Evolutionary conservation across 2,888 invertebrate species (phyloP).

Genomic region (Podotricha telesiphe): DNA sequence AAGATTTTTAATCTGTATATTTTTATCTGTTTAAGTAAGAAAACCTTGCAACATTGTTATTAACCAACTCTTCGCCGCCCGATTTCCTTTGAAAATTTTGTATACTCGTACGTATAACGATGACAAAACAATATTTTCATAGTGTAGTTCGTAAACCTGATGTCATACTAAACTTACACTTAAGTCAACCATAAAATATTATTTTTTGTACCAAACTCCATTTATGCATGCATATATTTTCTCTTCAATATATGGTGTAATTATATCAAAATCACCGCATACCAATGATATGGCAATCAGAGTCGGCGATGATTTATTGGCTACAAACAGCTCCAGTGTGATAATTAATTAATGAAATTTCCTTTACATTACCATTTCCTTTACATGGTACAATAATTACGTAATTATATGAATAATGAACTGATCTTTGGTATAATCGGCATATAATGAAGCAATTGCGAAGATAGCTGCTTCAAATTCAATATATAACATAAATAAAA

Average conservation of each 20-base stretch:
- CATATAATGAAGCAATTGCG: not conserved
- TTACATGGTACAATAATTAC: slow-evolving; percentile 9
- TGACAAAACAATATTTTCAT: too few species aligned
- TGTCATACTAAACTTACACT: too few species aligned
- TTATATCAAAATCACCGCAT: slow-evolving; percentile 38
- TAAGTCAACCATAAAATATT: too few species aligned
- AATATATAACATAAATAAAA: too few species aligned
- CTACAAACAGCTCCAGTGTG: slow-evolving; percentile 28
- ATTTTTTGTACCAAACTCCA: not conserved
- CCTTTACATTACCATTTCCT: slow-evolving; percentile 29
- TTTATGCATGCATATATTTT: not conserved
- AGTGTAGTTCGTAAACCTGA: too few species aligned
- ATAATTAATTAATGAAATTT: slow-evolving; percentile 35
- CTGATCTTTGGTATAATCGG: not conserved
- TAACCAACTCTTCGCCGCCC: too few species aligned
- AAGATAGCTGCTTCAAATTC: not conserved
- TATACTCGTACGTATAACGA: too few species aligned
- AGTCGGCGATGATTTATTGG: slow-evolving; percentile 38
- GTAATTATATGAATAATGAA: not conserved
- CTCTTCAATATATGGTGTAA: slow-evolving; percentile 18
- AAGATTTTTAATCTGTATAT: too few species aligned
- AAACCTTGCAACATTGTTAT: too few species aligned
- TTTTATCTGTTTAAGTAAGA: too few species aligned
- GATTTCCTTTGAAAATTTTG: too few species aligned
- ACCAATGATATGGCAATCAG: slow-evolving; percentile 38